Conservation (phyloP, 92 coral and sea anemone species). For the Phymanthus crucifer region DNA sequence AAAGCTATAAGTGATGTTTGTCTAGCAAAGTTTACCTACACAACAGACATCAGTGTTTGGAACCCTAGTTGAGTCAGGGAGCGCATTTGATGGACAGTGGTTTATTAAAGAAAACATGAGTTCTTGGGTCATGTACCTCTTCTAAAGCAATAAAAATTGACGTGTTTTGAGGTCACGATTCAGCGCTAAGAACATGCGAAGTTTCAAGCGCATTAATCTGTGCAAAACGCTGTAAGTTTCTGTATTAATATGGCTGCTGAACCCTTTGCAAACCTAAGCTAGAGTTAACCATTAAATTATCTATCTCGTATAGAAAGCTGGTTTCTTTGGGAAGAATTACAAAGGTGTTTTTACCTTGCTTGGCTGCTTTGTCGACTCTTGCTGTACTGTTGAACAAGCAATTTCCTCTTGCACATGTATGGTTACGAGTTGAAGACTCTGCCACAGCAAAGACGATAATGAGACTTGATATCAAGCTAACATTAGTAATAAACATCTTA, state of each 20-base stretch:
- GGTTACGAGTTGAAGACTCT: background rate
- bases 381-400: conserved; percentile 8
- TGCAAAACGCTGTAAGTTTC: background rate
- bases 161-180: background rate
- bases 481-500: background rate
- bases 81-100: background rate
- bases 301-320: background rate
- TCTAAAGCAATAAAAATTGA: background rate
- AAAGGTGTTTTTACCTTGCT: conserved; percentile 15
- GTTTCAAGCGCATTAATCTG: background rate
- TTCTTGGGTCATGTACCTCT: background rate
- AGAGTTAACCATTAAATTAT: too few species aligned
- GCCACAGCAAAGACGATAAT: background rate
- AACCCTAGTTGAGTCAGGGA: background rate
- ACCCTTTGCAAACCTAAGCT: too few species aligned
- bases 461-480: background rate
- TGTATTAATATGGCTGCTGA: too few species aligned
- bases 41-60: background rate
- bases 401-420: background rate
- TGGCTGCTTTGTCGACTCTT: background rate
- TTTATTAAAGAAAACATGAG: background rate
- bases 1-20: too few species aligned
- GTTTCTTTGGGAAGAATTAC: background rate
- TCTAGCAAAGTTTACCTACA: background rate
- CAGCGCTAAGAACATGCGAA: background rate